A percentile compares a stretch with the other conserved stretches of the same genome.
Conservation (phyloP, 2,113 vertebrate species). For the Rana temporaria region DNA sequence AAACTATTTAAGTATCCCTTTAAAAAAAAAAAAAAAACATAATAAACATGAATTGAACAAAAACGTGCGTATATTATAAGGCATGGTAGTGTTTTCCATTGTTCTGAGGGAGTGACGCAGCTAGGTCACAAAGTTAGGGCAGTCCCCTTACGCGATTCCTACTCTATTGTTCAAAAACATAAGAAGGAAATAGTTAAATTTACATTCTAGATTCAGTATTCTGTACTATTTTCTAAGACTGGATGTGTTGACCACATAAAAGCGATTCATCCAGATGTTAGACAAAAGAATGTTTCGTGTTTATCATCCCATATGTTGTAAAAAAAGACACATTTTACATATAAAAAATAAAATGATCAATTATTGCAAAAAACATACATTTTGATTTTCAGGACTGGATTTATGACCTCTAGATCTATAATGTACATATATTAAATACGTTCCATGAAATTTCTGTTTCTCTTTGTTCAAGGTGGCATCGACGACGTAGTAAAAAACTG, state of each 20-base stretch:
- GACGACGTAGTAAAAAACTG: background rate
- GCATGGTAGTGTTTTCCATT: background rate
- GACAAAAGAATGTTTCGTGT: constrained; percentile 6
- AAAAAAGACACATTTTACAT: background rate
- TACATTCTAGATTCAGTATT: background rate
- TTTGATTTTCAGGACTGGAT: background rate
- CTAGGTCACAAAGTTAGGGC: background rate
- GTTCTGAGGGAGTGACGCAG: constrained; percentile 14
- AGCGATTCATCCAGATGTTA: constrained; percentile 27
- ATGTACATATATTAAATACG: background rate
- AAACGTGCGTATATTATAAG: background rate
- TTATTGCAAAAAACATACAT: background rate
- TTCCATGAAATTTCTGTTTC: no score
- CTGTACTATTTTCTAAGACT: background rate
- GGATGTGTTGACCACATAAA: constrained; percentile 25
- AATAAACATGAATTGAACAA: no score
- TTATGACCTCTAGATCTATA: background rate
- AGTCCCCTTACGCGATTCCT: background rate
- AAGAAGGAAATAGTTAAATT: constrained; percentile 13
- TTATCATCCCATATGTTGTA: background rate
- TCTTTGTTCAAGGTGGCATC: background rate
- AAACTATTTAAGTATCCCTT: no score
- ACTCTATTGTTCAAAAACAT: constrained; percentile 21
- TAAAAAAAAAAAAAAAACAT: no score
- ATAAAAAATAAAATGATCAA: background rate